A percentile compares a stretch with the other conserved stretches of the same genome.
These are phyloP conservation scores for Abrostola tripartita DNA, from an alignment of 2,888 invertebrate species.

Conservation along the genomic window DNA sequence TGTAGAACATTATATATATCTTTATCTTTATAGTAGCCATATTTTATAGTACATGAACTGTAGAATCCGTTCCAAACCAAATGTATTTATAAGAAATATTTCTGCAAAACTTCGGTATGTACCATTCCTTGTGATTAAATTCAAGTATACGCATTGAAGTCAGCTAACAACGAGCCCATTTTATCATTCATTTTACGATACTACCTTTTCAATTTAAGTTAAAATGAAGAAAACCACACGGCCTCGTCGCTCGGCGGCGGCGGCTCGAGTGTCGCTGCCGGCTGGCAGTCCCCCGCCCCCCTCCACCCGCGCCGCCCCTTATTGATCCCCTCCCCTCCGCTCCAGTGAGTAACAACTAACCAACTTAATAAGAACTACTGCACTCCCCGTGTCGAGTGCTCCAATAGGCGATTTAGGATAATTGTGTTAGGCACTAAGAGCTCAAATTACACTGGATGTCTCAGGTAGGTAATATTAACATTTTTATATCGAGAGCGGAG, in stretches of 20 bases:
- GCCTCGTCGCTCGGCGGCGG: constrained; percentile 10
- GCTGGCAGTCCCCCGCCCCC: constrained; percentile 32
- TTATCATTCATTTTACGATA: constrained; percentile 15
- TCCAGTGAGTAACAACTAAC: constrained; percentile 52
- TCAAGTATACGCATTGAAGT: constrained; percentile 17
- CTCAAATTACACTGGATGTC: constrained; percentile 45
- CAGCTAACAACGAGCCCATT: constrained; percentile 11
- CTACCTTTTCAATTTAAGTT: constrained; percentile 23
- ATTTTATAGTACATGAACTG: too few species aligned
- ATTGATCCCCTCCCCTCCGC: constrained; percentile 65
- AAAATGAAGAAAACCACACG: constrained; percentile 5
- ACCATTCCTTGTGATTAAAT: neutral
- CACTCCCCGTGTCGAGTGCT: constrained; percentile 31
- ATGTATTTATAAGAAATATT: too few species aligned
- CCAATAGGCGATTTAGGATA: constrained; percentile 38
- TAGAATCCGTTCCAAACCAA: too few species aligned
- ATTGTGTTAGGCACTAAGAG: constrained; percentile 36
- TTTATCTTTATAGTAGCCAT: too few species aligned
- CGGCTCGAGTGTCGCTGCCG: constrained; percentile 35
- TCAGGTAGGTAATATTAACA: constrained; percentile 51
- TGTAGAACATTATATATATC: too few species aligned
- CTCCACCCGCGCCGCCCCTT: constrained; percentile 55
- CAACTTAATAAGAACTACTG: constrained; percentile 55
- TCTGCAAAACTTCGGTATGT: too few species aligned
- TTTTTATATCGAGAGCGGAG: constrained; percentile 58